A percentile compares a stretch with the other conserved stretches of the same genome.
phyloP scores from a whole-genome alignment of 2,888 invertebrate species.

The Dione juno region DNA sequence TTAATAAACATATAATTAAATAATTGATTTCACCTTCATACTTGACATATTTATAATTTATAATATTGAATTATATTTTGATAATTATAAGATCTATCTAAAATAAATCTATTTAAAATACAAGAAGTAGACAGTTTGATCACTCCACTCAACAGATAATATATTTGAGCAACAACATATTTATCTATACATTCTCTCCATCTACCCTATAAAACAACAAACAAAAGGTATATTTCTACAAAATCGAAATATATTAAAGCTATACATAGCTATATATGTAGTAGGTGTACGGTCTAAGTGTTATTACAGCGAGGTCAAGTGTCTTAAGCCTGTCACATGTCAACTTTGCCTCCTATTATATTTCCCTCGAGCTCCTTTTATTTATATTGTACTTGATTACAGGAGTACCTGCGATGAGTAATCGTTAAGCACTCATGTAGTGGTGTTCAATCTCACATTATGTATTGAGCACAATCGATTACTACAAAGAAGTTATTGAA shows the following conservation, averaged over 20 bases:
- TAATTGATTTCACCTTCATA: too few species aligned
- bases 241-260: neutral
- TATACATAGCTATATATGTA: neutral
- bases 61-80: too few species aligned
- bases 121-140: too few species aligned
- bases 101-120: too few species aligned
- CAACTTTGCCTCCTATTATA: constrained; percentile 45
- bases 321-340: constrained; percentile 47
- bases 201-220: too few species aligned
- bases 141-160: too few species aligned
- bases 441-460: neutral
- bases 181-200: neutral
- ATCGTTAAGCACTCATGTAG: constrained; percentile 8
- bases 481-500: neutral
- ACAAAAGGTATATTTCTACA: neutral
- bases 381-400: constrained; percentile 44
- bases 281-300: constrained; percentile 19
- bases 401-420: constrained; percentile 24
- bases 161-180: too few species aligned
- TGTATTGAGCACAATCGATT: neutral
- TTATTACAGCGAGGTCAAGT: constrained; percentile 45
- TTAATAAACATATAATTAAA: too few species aligned
- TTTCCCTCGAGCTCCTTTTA: constrained; percentile 40
- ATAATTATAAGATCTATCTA: too few species aligned
- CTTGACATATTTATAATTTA: too few species aligned